These are phyloP conservation scores for Nomada lathburiana DNA, from an alignment of 2,888 invertebrate genomes.

Conservation along the genomic window DNA sequence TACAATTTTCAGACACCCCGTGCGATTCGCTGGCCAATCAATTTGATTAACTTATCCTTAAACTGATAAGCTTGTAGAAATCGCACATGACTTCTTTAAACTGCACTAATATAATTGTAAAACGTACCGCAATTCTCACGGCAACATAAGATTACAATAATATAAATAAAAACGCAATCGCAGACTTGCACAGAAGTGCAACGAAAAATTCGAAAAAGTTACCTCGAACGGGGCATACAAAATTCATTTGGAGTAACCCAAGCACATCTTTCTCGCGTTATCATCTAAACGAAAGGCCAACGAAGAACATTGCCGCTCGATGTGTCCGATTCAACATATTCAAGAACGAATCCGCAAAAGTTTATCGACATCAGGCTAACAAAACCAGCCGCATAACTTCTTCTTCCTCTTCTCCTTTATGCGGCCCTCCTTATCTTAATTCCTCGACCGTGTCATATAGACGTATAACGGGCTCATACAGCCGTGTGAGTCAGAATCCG, in stretches of 20 bases:
- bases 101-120: no score
- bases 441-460: neutral
- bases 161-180: neutral
- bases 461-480: neutral
- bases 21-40: no score
- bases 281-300: neutral
- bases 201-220: neutral
- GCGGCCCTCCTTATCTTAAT: constrained; percentile 21
- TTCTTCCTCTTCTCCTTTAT: neutral
- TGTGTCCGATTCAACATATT: no score
- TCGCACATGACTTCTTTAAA: no score
- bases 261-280: no score
- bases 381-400: neutral
- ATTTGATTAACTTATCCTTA: no score
- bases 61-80: no score
- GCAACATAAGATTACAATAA: no score
- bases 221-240: no score
- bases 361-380: neutral
- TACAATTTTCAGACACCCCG: no score
- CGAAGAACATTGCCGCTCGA: neutral
- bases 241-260: no score
- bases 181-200: neutral
- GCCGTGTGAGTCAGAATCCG: constrained; percentile 22
- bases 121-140: no score
- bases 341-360: neutral